Base-by-base conservation (phyloP, 2,888 invertebrate species). In the Gortyna flavago region DNA sequence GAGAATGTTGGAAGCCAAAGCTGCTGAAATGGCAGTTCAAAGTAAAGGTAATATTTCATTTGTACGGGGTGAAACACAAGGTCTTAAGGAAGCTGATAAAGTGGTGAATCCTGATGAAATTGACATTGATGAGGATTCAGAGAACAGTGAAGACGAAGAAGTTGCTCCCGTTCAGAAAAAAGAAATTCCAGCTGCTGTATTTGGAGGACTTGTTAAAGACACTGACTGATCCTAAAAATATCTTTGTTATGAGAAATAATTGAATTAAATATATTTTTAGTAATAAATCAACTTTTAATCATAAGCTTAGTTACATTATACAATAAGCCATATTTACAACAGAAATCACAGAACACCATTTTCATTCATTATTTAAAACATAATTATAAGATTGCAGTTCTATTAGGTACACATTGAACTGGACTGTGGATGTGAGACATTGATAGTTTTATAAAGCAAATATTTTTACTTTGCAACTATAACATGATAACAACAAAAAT, bases 101-200 rank as follows among this genome's bases (percentile, higher is more conserved):
- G 98, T 98, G 66, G 97, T 97, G 68, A 99, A 99, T 97, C 99
- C 99, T 32, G 99, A 99, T 95, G 98, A 99, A 95, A 98, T 99
- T 91, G 97, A 98, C 90, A 98, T 99, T 93, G 98, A 98, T 90
- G 98, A 98, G 86, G 98, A 98, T 71, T 97, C 97, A 2, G 97
- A 97, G 32, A 97, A 97, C 9, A 97, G 97, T 69, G 97, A 97
- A 65, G 97, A 97, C 68, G 97, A 97, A 13, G 97, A 97, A 94
- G 97, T 97, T 81, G 96, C 98, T 83, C 98, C 98, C 54, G 97
- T 99, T 75, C 98, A 99, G 92, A 98, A 99, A 92, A 98, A 99
- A 95, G 97, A 97, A 48, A 97, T 99, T 85, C 99, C 99, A 57
- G 97, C 98, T 66, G 98, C 99, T 95, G 99, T 99, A 6, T 99